Evolutionary conservation across 2,888 invertebrate genomes (phyloP).

Genomic region (Leptinotarsa peninsularis): DNA sequence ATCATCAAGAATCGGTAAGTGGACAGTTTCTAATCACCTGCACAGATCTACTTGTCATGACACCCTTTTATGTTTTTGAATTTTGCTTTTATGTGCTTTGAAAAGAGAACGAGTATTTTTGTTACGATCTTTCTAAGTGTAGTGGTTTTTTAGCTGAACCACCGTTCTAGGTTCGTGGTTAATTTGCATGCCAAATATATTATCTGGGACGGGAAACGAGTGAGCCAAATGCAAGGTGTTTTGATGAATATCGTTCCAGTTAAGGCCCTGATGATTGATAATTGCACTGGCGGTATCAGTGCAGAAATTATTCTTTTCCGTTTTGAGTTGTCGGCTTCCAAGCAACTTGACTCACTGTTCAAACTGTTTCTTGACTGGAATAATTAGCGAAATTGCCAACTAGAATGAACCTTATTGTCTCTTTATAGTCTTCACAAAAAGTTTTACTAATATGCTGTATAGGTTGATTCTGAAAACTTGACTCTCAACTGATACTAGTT

Average conservation of each 20-base stretch:
- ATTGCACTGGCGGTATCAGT: background rate
- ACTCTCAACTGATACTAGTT: no score
- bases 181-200: conserved; percentile 13
- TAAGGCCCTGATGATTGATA: no score
- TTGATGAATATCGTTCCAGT: background rate
- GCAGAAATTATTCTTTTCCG: conserved; percentile 5
- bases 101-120: conserved; percentile 22
- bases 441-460: no score
- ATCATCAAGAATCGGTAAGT: conserved; percentile 38
- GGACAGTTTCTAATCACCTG: conserved; percentile 22
- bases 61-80: conserved; percentile 40
- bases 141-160: conserved; percentile 23
- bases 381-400: no score
- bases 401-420: no score
- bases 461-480: no score
- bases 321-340: background rate
- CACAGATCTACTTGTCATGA: conserved; percentile 33
- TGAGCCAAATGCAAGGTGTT: conserved; percentile 10
- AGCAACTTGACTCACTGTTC: background rate
- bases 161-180: conserved; percentile 1
- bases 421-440: background rate
- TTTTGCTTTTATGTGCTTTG: conserved; percentile 34
- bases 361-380: background rate
- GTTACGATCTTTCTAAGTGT: conserved; percentile 14
- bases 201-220: conserved; percentile 14